Base-by-base conservation (phyloP, 2,113 vertebrate genomes). In the Lycocorax pyrrhopterus region DNA sequence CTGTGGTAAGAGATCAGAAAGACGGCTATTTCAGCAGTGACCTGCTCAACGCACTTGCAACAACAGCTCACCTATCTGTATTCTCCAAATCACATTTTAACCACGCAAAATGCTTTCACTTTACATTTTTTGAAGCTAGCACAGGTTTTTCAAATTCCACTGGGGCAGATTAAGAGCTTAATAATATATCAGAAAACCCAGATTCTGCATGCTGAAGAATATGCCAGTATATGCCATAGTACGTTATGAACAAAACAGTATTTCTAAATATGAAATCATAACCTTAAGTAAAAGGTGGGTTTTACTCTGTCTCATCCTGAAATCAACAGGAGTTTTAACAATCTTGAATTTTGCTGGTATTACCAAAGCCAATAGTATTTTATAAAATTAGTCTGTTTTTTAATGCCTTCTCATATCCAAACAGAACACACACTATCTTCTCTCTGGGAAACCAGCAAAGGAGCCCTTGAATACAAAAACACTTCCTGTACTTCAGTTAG, bases 121-220 rank as follows among this genome's bases (percentile, higher is more conserved):
- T 74, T 1, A 56, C 10, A 4, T 16, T 79, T 76, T 84, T 71
- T 53, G 7, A 86, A 43, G 16, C 4, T 44, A 53, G 14, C 1
- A 1, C 22, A 66, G 55, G 35, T 60, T 85, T 84, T 82, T 79
- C 46, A 68, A 39, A 53, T 80, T 85, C 22, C 20, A 21, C 10
- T 60, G 13, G 12, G 21, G 18, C 29, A 76, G 51, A 64, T 4
- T 0, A 0, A 75, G 41, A 64, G 4, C 2, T 76, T 67, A 37
- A 20, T 46, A 52, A 33, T 33, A 27, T 49, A 33, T 16, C 29
- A 76, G 33, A 88, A 79, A 90, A 56, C 7, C 5, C 16, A 69
- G 41, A 60, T 51, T 66, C n/a, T 39, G 15, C 46, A 30, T 17
- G n/a, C n/a, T 72, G 26, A 66, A 87, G 27, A 58, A 41, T 29